Percentiles rank a stretch among this genome's conserved stretches.
Conservation (phyloP, 2,888 invertebrate genomes). For the Muschampia plurimacula region DNA sequence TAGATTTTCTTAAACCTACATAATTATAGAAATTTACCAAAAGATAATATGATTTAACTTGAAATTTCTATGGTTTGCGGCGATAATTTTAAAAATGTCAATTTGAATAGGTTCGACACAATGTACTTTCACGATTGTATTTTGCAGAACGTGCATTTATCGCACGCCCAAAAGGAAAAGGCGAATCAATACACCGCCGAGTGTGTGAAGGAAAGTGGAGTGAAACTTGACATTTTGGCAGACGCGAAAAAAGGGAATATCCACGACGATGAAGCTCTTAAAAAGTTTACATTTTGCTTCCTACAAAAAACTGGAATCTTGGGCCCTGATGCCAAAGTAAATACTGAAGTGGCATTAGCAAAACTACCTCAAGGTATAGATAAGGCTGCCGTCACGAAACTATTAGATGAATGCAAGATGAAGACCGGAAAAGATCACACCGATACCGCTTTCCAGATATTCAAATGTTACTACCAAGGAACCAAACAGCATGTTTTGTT, state of each 20-base stretch:
- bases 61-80: too few species aligned
- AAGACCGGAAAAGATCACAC: slow-evolving; percentile 68
- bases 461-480: slow-evolving; percentile 73
- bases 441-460: slow-evolving; percentile 72
- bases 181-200: slow-evolving; percentile 57
- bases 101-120: neutral
- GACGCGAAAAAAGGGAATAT: slow-evolving; percentile 73
- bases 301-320: slow-evolving; percentile 73
- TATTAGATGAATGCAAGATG: slow-evolving; percentile 70
- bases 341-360: slow-evolving; percentile 68
- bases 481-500: slow-evolving; percentile 62
- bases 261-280: slow-evolving; percentile 69
- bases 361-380: slow-evolving; percentile 72
- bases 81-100: neutral
- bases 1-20: too few species aligned
- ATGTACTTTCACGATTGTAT: neutral
- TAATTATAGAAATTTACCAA: too few species aligned
- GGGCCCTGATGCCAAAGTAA: slow-evolving; percentile 66
- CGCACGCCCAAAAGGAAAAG: slow-evolving; percentile 62
- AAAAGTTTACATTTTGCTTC: slow-evolving; percentile 78
- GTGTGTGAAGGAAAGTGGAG: slow-evolving; percentile 69
- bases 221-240: slow-evolving; percentile 63
- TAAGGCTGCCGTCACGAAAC: slow-evolving; percentile 64
- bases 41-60: too few species aligned
- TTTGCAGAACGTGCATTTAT: slow-evolving; percentile 62